Base-by-base conservation (phyloP, 2,113 vertebrate species). In the Dicaeum eximium region DNA sequence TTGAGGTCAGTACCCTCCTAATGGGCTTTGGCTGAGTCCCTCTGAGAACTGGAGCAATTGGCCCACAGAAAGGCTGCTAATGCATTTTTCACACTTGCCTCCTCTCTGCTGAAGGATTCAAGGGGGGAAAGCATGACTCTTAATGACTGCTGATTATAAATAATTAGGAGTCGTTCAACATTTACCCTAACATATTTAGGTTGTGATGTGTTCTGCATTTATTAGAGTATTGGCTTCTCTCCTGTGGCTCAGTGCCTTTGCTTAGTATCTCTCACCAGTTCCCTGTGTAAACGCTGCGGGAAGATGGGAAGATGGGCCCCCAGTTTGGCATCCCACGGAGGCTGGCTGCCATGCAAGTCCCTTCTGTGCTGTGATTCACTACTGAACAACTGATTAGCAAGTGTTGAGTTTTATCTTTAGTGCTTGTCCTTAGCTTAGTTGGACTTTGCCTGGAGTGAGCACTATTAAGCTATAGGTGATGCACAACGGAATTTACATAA, bases 91-190 rank as follows among this genome's bases (percentile, higher is more conserved):
- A 88, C 0, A 20, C 69, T 73, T 67, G 51, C 62, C 28, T 91
- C 54, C 42, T 67, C 57, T 78, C 60, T 22, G 13, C 60, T 53
- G 58, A 64, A 72, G 82, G 64, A 90, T 81, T 66, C 38, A 11
- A 61, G 78, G 61, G 85, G 69, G 53, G 73, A 88, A 90, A 79
- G 53, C 71, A 64, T 64, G 85, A 67, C 81, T 71, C 37, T 58
- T 92, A 94, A 88, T 88, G 83, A 86, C 80, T 88, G 78, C 64
- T 93, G 91, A 95, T 95, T 87, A 95, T 89, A 92, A 71, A 74
- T 87, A 92, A 93, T 95, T 92, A 92, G 86, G 69, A 90, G 30
- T 64, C 80, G 54, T 67, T 95, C 54, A 92, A 47, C 79, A 65
- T 70, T 54, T 79, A 58, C 71, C 47, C 84, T 92, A 82, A 87